These are phyloP conservation scores for Tachuris rubrigastra DNA, from an alignment of 2,113 vertebrate species.

Conservation along the genomic window DNA sequence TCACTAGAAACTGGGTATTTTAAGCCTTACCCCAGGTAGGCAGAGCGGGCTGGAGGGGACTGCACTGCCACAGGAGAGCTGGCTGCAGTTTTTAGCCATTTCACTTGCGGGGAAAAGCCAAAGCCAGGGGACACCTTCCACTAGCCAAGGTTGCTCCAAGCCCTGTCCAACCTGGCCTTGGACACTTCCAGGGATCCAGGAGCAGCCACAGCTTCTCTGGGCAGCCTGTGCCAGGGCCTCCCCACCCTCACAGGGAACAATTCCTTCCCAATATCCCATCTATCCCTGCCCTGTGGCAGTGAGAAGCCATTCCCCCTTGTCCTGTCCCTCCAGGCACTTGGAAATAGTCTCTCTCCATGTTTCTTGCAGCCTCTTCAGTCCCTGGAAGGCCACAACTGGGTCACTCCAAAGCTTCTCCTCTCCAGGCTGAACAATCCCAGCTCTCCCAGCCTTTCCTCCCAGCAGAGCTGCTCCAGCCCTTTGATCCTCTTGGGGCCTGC, in stretches of 20 bases:
- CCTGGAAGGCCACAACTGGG: not conserved
- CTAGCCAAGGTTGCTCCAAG: not conserved
- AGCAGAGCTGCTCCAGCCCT: not conserved
- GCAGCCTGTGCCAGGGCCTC: not conserved
- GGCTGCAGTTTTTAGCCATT: not conserved
- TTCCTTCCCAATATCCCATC: not conserved
- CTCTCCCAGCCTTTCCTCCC: not conserved
- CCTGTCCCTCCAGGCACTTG: not conserved
- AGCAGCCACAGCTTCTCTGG: not conserved
- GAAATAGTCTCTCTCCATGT: not conserved
- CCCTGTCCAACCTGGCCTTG: not conserved
- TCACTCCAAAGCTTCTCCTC: not conserved
- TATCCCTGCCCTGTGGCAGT: not conserved
- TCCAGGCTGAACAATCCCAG: not conserved
- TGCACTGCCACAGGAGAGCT: not conserved
- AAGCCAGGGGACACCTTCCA: not conserved
- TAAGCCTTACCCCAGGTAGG: not conserved
- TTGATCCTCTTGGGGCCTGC: not conserved
- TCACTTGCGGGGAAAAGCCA: not conserved
- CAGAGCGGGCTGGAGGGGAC: not conserved
- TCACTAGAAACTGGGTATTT: not conserved
- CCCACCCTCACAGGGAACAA: no score
- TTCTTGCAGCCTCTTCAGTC: not conserved
- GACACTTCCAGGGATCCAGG: not conserved
- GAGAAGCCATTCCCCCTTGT: not conserved